phyloP scores from a whole-genome alignment of 2,888 invertebrate species.

The Eupithecia vulgata region DNA sequence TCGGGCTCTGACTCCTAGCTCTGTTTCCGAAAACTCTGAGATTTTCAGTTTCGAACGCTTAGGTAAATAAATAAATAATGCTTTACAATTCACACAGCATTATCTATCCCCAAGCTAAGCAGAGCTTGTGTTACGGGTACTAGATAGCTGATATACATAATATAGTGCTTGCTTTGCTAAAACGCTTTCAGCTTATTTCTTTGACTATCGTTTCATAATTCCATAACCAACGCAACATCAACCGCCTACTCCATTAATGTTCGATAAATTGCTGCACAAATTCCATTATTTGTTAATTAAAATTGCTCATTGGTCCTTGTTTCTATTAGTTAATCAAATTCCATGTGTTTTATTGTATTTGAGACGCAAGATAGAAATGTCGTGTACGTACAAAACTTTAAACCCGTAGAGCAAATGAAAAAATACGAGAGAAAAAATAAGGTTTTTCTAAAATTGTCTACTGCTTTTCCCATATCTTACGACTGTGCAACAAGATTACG shows the following conservation, averaged over 20 bases:
- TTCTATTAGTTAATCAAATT: neutral
- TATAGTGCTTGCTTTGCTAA: no score
- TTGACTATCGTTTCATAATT: slow-evolving; percentile 27
- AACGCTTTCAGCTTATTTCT: slow-evolving; percentile 14
- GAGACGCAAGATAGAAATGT: neutral
- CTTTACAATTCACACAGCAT: no score
- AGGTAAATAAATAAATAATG: no score
- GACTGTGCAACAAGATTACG: slow-evolving; percentile 24
- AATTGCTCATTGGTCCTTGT: slow-evolving; percentile 21
- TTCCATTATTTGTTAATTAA: slow-evolving; percentile 31
- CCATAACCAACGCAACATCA: slow-evolving; percentile 36
- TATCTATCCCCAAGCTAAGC: no score
- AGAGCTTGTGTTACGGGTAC: no score
- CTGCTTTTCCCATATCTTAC: slow-evolving; percentile 25
- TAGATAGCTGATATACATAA: no score
- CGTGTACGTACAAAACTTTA: neutral
- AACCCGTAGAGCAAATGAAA: neutral
- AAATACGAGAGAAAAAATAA: neutral
- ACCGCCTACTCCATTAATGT: slow-evolving; percentile 33
- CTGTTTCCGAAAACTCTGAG: no score
- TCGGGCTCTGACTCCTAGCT: no score
- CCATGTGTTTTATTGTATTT: neutral
- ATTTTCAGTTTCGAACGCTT: no score
- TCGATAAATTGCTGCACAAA: slow-evolving; percentile 30
- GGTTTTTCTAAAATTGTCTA: neutral